Conservation (phyloP, 2,888 invertebrate species). For the Clistopyga incitator region DNA sequence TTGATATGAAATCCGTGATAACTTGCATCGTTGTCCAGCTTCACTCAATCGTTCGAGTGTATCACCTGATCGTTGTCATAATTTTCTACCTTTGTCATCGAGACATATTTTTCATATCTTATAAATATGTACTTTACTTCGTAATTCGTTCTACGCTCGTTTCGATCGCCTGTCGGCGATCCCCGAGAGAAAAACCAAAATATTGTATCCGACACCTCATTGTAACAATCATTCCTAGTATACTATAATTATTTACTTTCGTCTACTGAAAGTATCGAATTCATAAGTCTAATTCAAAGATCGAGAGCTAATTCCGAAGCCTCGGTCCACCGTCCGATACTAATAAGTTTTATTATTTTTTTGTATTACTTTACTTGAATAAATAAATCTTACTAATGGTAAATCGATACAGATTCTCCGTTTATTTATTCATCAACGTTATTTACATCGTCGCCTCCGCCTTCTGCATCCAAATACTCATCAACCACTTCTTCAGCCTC, state of each 20-base stretch:
- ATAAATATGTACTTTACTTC: constrained; percentile 22
- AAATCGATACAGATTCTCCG: background rate
- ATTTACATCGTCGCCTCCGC: constrained; percentile 3
- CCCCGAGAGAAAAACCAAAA: constrained; percentile 50
- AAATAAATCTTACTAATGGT: constrained; percentile 64
- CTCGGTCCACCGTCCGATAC: constrained; percentile 73
- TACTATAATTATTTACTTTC: constrained; percentile 59
- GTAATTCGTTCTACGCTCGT: constrained; percentile 28
- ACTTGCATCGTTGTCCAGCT: background rate
- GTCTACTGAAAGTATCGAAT: constrained; percentile 52
- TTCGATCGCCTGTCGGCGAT: constrained; percentile 20
- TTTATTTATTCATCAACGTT: background rate
- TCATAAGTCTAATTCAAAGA: constrained; percentile 46
- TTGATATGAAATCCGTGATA: constrained; percentile 8
- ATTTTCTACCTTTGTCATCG: constrained; percentile 18
- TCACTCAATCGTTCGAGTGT: constrained; percentile 19
- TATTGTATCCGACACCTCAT: constrained; percentile 53
- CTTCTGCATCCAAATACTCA: background rate
- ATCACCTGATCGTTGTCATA: constrained; percentile 11
- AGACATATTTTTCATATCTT: constrained; percentile 1
- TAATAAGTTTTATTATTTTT: constrained; percentile 71
- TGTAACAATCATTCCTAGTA: constrained; percentile 61
- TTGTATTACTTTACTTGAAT: constrained; percentile 71
- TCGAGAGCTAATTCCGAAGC: constrained; percentile 38
- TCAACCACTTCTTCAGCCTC: constrained; percentile 33